These are phyloP conservation scores for Musca vetustissima DNA, from an alignment of 1,140 invertebrate species.

Conservation along the genomic window DNA sequence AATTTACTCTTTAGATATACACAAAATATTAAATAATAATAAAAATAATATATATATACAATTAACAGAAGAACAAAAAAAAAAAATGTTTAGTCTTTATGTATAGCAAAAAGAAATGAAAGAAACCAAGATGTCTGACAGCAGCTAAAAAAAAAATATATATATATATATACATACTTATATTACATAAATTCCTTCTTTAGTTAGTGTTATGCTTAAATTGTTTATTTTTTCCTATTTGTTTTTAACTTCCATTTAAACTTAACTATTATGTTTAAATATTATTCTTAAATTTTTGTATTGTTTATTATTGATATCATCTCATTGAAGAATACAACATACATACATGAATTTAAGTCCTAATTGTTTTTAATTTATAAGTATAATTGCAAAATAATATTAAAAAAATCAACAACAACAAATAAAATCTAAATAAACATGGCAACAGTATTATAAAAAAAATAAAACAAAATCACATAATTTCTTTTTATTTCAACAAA, in stretches of 20 bases:
- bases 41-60: conserved; percentile 11
- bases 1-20: conserved; percentile 18
- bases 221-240: neutral
- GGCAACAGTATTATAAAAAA: conserved; percentile 30
- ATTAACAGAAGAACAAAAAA: neutral
- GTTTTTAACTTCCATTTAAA: neutral
- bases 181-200: too few species aligned
- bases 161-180: too few species aligned
- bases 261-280: conserved; percentile 35
- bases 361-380: conserved; percentile 24
- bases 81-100: neutral
- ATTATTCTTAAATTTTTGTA: conserved; percentile 47
- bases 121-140: too few species aligned
- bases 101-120: neutral
- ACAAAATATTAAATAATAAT: neutral
- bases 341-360: conserved; percentile 32
- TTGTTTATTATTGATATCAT: conserved; percentile 30
- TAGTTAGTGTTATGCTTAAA: conserved; percentile 14
- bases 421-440: conserved; percentile 42
- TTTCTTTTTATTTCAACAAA: conserved; percentile 33
- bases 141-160: too few species aligned
- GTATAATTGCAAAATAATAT: neutral
- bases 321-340: conserved; percentile 37
- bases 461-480: conserved; percentile 24
- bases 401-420: conserved; percentile 24